Evolutionary conservation across 2,113 vertebrate genomes (phyloP).

Genomic region (Cisticola juncidis): DNA sequence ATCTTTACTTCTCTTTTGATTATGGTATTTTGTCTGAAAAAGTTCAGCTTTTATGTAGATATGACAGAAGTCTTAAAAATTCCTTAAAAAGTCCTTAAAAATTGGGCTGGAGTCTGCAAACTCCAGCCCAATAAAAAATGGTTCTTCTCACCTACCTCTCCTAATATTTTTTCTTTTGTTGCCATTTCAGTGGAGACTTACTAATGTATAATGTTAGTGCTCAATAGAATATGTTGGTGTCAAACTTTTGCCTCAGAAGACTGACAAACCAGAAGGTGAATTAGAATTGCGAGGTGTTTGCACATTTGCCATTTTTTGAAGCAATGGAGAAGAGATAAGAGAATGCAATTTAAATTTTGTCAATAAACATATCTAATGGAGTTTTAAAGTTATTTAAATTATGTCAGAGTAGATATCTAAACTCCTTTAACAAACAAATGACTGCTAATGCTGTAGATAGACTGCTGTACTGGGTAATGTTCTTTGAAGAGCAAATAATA

Average conservation of each 20-base stretch:
- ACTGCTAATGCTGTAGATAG: conserved; percentile 59
- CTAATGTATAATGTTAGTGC: neutral
- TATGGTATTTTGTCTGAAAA: neutral
- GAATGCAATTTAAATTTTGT: conserved; percentile 38
- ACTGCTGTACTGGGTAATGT: conserved; percentile 71
- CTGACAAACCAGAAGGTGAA: neutral
- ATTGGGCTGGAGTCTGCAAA: too few relatives aligned
- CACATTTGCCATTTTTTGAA: neutral
- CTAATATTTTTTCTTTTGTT: neutral
- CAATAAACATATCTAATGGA: conserved; percentile 66
- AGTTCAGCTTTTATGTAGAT: neutral
- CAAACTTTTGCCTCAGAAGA: neutral
- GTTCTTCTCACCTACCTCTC: neutral
- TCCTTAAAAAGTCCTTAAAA: too few relatives aligned
- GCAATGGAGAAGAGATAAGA: conserved; percentile 8
- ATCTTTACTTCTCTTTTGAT: neutral
- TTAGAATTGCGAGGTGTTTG: neutral
- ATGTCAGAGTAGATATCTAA: conserved; percentile 61
- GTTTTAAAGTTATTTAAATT: conserved; percentile 75
- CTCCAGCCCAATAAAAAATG: neutral
- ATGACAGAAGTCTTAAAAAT: neutral
- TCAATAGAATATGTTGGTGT: neutral
- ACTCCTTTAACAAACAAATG: conserved; percentile 72
- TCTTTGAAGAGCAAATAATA: conserved; percentile 67
- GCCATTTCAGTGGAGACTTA: neutral